Evolutionary conservation across 2,113 vertebrate species (phyloP).

Genomic region (Pristiophorus japonicus): DNA sequence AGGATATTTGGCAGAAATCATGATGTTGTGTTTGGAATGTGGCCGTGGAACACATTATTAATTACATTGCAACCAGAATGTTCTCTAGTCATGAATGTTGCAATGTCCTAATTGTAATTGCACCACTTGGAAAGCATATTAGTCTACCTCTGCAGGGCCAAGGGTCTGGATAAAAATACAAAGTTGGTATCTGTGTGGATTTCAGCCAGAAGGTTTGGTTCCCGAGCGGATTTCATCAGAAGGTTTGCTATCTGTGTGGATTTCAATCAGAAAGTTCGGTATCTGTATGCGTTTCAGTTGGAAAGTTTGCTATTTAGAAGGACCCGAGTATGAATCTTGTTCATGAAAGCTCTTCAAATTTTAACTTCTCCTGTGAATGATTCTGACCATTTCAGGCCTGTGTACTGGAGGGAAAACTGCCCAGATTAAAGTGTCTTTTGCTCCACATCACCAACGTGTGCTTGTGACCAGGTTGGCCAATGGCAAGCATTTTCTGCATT

Average conservation of each 20-base stretch:
- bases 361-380: neutral
- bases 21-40: neutral
- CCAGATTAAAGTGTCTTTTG: neutral
- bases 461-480: neutral
- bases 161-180: neutral
- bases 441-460: neutral
- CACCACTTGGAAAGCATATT: neutral
- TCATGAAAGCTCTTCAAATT: slow-evolving; percentile 6
- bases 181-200: neutral
- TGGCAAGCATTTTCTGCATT: neutral
- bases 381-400: neutral
- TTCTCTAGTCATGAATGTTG: neutral
- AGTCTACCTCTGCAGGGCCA: neutral
- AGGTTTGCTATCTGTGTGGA: neutral
- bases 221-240: too few species aligned
- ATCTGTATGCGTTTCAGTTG: neutral
- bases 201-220: neutral
- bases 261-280: neutral
- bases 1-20: neutral
- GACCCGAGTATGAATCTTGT: neutral
- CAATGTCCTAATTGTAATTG: neutral
- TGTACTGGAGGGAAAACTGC: neutral
- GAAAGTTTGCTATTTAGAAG: neutral
- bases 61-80: neutral
- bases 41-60: neutral